Evolutionary conservation across 2,888 invertebrate genomes (phyloP).

Genomic region (Metallyticus violacea): DNA sequence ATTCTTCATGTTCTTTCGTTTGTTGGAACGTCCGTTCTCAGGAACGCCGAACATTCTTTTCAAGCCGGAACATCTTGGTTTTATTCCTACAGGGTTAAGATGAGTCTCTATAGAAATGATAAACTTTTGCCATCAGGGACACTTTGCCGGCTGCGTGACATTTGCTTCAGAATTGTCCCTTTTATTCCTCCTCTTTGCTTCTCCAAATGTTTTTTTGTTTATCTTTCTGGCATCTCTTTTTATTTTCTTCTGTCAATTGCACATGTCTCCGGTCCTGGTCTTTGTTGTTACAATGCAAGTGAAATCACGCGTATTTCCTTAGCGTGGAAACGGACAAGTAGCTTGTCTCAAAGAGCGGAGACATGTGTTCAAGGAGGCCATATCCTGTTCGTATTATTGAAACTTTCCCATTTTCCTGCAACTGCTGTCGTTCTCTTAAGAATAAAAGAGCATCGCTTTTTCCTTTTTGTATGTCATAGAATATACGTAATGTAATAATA

Average conservation of each 20-base stretch:
- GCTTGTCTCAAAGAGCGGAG: no score
- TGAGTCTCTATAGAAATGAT: neutral
- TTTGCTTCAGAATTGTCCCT: neutral
- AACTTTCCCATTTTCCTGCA: no score
- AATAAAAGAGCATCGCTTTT: no score
- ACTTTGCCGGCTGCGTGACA: neutral
- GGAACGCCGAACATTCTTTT: neutral
- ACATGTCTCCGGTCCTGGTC: neutral
- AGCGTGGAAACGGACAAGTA: neutral
- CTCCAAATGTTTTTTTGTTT: no score
- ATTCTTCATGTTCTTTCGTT: neutral
- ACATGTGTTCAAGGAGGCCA: no score
- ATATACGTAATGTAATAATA: no score
- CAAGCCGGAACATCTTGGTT: neutral
- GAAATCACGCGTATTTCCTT: conserved; percentile 16
- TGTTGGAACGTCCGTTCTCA: no score
- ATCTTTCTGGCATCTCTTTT: neutral
- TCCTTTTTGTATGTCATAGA: no score
- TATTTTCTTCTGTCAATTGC: conserved; percentile 23
- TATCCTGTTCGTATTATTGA: no score
- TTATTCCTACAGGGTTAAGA: neutral
- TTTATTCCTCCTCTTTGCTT: no score
- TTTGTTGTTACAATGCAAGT: neutral
- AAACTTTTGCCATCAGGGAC: neutral
- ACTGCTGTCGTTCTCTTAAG: no score